phyloP scores from a whole-genome alignment of 1,140 invertebrate genomes.

The Apis laboriosa region DNA sequence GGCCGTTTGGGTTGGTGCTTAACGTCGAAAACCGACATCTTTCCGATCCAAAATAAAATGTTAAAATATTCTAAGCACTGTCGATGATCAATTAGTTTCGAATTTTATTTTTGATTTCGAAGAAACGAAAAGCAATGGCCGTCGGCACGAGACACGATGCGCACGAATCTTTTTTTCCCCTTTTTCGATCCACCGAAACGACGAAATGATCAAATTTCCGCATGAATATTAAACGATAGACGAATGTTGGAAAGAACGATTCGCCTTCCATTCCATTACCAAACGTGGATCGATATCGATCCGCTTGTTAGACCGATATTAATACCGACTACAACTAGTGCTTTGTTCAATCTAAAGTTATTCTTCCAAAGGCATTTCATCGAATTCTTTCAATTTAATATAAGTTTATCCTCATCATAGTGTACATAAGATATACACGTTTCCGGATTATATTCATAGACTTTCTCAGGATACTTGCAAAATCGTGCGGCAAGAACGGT shows the following conservation, averaged over 20 bases:
- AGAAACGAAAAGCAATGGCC: neutral
- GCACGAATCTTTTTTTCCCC: too few relatives aligned
- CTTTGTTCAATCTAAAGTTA: neutral
- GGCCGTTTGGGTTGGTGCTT: neutral
- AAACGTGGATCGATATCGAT: neutral
- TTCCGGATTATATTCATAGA: neutral
- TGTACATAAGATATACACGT: neutral
- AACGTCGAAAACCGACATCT: too few relatives aligned
- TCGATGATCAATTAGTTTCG: neutral
- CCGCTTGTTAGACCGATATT: neutral
- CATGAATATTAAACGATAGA: neutral
- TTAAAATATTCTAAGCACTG: neutral
- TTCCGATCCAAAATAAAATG: neutral
- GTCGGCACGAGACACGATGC: too few relatives aligned
- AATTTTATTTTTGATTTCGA: neutral
- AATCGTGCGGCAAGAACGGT: conserved; percentile 33
- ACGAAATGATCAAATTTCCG: neutral
- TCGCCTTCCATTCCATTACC: neutral
- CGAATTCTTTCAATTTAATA: conserved; percentile 1
- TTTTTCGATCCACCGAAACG: neutral
- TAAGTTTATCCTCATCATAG: neutral
- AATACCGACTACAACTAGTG: neutral
- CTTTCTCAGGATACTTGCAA: conserved; percentile 20
- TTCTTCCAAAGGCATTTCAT: neutral
- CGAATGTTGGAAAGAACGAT: neutral